Evolutionary conservation across 2,888 invertebrate genomes (phyloP).

Genomic region (Philereme transversata): DNA sequence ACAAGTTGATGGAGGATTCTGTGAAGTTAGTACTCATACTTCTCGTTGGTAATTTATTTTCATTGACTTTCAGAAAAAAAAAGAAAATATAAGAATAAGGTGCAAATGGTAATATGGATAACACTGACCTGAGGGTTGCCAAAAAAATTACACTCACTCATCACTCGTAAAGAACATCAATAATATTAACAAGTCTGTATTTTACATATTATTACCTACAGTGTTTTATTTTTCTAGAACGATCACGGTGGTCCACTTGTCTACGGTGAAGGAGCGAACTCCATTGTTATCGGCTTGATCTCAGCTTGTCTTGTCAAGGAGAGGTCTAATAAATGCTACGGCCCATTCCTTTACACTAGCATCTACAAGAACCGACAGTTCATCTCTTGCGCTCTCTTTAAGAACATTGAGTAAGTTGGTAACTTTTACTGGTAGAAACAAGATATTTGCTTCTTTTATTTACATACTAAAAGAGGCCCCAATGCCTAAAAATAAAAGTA

Average conservation of each 20-base stretch:
- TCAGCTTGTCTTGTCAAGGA: slow-evolving; percentile 74
- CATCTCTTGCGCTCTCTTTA: slow-evolving; percentile 70
- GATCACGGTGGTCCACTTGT: slow-evolving; percentile 74
- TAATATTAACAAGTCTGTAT: too few species aligned
- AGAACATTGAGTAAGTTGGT: slow-evolving; percentile 65
- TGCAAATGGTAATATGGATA: too few species aligned
- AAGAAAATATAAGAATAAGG: too few species aligned
- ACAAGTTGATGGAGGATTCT: slow-evolving; percentile 65
- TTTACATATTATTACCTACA: not conserved
- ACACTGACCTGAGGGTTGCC: too few species aligned
- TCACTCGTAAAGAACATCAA: too few species aligned
- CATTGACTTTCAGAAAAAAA: too few species aligned
- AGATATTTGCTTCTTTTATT: not conserved
- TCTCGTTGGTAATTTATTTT: too few species aligned
- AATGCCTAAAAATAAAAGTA: too few species aligned
- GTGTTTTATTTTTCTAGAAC: slow-evolving; percentile 50
- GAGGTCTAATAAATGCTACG: slow-evolving; percentile 68
- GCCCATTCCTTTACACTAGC: slow-evolving; percentile 74
- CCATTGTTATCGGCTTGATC: slow-evolving; percentile 68
- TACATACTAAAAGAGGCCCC: too few species aligned
- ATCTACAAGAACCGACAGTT: slow-evolving; percentile 71
- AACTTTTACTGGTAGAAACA: not conserved
- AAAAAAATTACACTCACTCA: too few species aligned
- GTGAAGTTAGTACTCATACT: slow-evolving; percentile 57
- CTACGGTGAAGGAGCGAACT: slow-evolving; percentile 60